These are phyloP conservation scores for Austrofundulus limnaeus DNA, from an alignment of 2,113 vertebrate species.

Conservation along the genomic window DNA sequence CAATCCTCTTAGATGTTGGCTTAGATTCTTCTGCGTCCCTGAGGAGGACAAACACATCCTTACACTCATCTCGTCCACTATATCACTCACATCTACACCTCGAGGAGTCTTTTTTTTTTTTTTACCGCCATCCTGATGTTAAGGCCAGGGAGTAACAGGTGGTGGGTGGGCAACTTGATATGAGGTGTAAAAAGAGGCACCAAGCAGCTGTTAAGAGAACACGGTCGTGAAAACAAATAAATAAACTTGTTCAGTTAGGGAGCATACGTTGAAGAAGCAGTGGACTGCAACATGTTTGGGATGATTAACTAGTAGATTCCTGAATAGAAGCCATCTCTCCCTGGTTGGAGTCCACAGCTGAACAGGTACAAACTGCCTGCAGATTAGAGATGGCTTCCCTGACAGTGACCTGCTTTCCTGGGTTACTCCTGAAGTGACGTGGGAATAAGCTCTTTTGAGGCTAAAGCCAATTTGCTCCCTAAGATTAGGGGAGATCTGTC, in stretches of 20 bases:
- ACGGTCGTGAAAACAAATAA: too few relatives aligned
- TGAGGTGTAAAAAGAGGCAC: background rate
- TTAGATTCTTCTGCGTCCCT: conserved; percentile 66
- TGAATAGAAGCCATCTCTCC: background rate
- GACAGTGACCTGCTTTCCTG: conserved; percentile 75
- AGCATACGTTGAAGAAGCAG: background rate
- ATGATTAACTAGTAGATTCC: background rate
- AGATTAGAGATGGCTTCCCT: conserved; percentile 69
- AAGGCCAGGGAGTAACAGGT: conserved; percentile 15
- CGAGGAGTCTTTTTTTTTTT: background rate
- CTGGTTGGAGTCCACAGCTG: conserved; percentile 4
- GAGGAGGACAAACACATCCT: conserved; percentile 55
- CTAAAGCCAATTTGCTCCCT: conserved; percentile 81
- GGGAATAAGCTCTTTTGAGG: conserved; percentile 80
- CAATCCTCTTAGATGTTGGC: conserved; percentile 78
- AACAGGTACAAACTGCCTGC: conserved; percentile 38
- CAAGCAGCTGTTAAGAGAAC: background rate
- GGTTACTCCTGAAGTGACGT: conserved; percentile 73
- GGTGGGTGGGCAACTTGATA: conserved; percentile 16
- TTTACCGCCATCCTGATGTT: conserved; percentile 1
- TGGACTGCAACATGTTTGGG: background rate
- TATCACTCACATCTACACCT: conserved; percentile 43
- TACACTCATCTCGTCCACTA: conserved; percentile 36
- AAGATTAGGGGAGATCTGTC: conserved; percentile 80
- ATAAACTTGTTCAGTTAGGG: too few relatives aligned